Evolutionary conservation across 2,113 vertebrate genomes (phyloP).

Genomic region (Struthidea cinerea): DNA sequence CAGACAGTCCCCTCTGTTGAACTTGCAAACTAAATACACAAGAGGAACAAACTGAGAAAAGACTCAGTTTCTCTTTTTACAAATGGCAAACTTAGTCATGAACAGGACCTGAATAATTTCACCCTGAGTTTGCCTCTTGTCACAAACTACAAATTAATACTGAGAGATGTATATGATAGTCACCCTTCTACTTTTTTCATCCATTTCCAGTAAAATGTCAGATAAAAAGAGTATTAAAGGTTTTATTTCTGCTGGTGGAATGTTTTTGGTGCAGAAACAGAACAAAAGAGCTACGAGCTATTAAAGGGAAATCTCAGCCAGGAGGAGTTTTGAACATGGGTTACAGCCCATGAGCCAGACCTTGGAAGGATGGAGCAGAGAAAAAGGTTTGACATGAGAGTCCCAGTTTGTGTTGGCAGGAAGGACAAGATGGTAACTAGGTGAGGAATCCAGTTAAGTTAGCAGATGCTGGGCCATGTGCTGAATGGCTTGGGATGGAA

Average conservation of each 20-base stretch:
- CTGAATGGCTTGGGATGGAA: not conserved
- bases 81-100: not conserved
- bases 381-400: not conserved
- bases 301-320: not conserved
- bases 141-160: not conserved
- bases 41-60: not conserved
- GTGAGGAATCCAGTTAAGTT: not conserved
- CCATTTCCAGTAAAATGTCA: not conserved
- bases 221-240: not conserved
- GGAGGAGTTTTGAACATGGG: not conserved
- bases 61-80: not conserved
- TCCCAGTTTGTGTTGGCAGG: not conserved
- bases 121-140: not conserved
- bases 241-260: not conserved
- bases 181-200: not conserved
- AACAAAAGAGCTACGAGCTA: not conserved
- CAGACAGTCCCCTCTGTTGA: not conserved
- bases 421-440: not conserved
- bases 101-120: not conserved
- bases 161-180: not conserved
- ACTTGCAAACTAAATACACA: not conserved
- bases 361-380: not conserved
- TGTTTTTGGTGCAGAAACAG: not conserved
- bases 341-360: not conserved
- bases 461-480: conserved; percentile 21